Base-by-base conservation (phyloP, 2,888 invertebrate species). In the Tupiocoris notatus region DNA sequence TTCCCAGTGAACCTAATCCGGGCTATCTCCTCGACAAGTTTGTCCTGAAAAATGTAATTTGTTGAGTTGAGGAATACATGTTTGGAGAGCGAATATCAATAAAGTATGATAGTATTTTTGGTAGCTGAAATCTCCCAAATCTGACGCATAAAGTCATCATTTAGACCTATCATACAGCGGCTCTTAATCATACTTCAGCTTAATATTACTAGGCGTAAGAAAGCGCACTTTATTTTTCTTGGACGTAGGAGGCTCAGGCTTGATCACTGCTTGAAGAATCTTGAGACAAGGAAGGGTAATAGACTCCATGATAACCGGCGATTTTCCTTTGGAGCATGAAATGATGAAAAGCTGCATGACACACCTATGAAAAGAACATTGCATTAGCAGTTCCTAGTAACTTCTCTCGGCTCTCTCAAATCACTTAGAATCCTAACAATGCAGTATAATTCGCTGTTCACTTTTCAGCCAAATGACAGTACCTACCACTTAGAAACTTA, bases 241-340 rank as follows among this genome's bases (percentile, higher is more conserved):
- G 6, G 86, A 86, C 2, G 84, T 83, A 0, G 87, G 87, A 76
- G 87, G 85, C 9, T 87, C 86, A 0, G 91, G 91, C 81, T 90
- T 89, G 83, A 96, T 93, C 16, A 95, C 85, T 78, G 90, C 89
- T 82, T 94, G 92, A 84, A 98, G 88, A 81, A 98, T 96, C 80
- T 95, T 92, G 79, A 98, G 86, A 84, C 97, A 97, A 0, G 98
- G 98, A 79, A 98, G 86, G 79, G 96, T 93, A 18, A 98, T 92
- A 78, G 94, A 92, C 82, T 95, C 95, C 87, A 95, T 89, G 0
- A 97, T 94, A 70, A 93, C 91, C 0, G 94, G 93, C 81, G 92
- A 94, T 78, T 91, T 90, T 0, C 92, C 90, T 84, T 90, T 88
- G 74, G 89, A 87, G 80, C 91, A 91, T 2, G 92, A 92, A 85